Conservation (phyloP, 2,797 vertebrate species). For the Hypotaenidia okinawae region DNA sequence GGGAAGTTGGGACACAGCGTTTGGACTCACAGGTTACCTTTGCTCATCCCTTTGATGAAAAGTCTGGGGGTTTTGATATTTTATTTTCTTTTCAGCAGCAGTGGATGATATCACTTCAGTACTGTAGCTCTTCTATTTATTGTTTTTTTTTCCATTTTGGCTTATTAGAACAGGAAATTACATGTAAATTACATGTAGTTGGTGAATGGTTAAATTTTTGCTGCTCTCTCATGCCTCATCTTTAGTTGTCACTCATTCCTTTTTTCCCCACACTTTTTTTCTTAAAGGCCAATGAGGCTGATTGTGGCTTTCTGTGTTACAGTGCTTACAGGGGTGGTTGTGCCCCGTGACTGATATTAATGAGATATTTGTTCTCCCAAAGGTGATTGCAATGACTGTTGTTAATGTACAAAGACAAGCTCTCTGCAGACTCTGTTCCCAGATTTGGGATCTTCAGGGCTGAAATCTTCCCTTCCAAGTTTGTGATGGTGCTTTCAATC, state of each 20-base stretch:
- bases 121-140: neutral
- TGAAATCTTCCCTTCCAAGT: neutral
- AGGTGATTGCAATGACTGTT: neutral
- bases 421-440: neutral
- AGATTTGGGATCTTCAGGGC: neutral
- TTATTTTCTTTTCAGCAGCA: neutral
- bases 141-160: neutral
- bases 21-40: neutral
- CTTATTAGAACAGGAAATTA: conserved; percentile 37
- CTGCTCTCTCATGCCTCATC: neutral
- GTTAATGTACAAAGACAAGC: neutral
- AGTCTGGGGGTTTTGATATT: neutral
- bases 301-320: neutral
- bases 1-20: too few species aligned
- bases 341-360: neutral
- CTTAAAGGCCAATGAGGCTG: neutral
- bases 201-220: conserved; percentile 10
- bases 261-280: neutral
- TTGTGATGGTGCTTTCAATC: neutral
- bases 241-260: neutral
- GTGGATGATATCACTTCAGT: neutral
- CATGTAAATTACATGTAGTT: neutral
- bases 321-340: neutral
- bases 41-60: neutral
- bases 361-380: neutral